Conservation (phyloP, 2,797 vertebrate genomes). For the Rhinoraja longicauda region DNA sequence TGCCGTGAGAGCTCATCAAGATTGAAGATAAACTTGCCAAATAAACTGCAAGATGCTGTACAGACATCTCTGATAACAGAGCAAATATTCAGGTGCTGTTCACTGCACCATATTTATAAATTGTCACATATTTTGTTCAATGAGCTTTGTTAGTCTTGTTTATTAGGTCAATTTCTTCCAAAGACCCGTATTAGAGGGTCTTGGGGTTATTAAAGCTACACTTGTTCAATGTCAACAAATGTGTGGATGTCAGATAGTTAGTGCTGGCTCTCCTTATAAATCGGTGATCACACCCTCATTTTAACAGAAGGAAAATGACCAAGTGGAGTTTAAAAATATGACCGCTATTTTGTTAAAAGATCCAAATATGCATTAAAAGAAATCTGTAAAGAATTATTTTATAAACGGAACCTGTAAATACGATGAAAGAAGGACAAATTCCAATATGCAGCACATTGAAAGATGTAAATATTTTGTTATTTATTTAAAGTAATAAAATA, state of each 20-base stretch:
- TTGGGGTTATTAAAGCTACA: slow-evolving; percentile 28
- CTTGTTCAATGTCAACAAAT: slow-evolving; percentile 15
- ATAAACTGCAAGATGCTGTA: slow-evolving; percentile 60
- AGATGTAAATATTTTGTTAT: slow-evolving; percentile 73
- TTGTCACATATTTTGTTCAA: slow-evolving; percentile 45
- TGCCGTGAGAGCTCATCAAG: slow-evolving; percentile 53
- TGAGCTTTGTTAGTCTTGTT: slow-evolving; percentile 53
- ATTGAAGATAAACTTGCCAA: slow-evolving; percentile 57
- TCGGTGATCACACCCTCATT: slow-evolving; percentile 54
- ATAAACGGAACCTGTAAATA: slow-evolving; percentile 63
- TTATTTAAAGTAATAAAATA: slow-evolving; percentile 59
- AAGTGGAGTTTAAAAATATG: slow-evolving; percentile 61
- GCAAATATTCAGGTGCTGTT: slow-evolving; percentile 54
- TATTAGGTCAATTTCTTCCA: slow-evolving; percentile 28
- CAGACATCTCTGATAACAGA: slow-evolving; percentile 59
- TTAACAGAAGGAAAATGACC: slow-evolving; percentile 60
- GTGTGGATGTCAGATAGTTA: slow-evolving; percentile 28
- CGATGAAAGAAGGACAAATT: slow-evolving; percentile 48
- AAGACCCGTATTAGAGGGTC: neutral
- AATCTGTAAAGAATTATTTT: slow-evolving; percentile 92
- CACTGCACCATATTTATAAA: slow-evolving; percentile 52
- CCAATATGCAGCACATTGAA: slow-evolving; percentile 58
- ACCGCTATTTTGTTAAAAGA: slow-evolving; percentile 89
- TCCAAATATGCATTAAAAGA: slow-evolving; percentile 71
- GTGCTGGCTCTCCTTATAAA: slow-evolving; percentile 45